Percentiles rank a stretch among this genome's conserved stretches.
These are phyloP conservation scores for Nomia melanderi DNA, from an alignment of 1,140 invertebrate genomes.

Conservation along the genomic window DNA sequence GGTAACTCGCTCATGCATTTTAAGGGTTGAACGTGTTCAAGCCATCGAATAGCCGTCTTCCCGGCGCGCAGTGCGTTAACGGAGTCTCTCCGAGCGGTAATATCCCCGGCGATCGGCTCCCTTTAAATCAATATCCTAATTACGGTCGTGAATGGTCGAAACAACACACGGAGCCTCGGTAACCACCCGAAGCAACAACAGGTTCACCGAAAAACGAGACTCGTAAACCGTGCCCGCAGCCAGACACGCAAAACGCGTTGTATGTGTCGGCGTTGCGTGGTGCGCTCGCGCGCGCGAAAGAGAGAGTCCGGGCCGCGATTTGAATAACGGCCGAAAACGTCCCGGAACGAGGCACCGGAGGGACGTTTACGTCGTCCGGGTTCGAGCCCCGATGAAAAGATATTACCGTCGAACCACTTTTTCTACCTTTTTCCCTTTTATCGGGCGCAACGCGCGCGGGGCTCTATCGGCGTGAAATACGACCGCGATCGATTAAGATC, in stretches of 20 bases:
- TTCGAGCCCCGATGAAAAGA: constrained; percentile 22
- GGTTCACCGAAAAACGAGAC: constrained; percentile 1
- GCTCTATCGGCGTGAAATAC: constrained; percentile 30
- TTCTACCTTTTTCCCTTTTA: constrained; percentile 19
- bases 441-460: neutral
- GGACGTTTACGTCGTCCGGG: constrained; percentile 31
- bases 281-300: no score
- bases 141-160: neutral
- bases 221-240: constrained; percentile 22
- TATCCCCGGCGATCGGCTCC: no score
- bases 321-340: constrained; percentile 47
- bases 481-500: neutral
- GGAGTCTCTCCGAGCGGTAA: no score
- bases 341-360: constrained; percentile 30
- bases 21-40: no score
- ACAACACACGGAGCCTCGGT: no score
- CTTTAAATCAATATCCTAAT: neutral
- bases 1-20: no score
- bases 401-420: constrained; percentile 8
- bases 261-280: no score
- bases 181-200: constrained; percentile 19
- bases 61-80: no score
- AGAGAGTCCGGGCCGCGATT: no score
- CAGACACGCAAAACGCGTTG: neutral
- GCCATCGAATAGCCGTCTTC: no score